Evolutionary conservation across 2,888 invertebrate genomes (phyloP).

Genomic region (Nomada hirtipes): DNA sequence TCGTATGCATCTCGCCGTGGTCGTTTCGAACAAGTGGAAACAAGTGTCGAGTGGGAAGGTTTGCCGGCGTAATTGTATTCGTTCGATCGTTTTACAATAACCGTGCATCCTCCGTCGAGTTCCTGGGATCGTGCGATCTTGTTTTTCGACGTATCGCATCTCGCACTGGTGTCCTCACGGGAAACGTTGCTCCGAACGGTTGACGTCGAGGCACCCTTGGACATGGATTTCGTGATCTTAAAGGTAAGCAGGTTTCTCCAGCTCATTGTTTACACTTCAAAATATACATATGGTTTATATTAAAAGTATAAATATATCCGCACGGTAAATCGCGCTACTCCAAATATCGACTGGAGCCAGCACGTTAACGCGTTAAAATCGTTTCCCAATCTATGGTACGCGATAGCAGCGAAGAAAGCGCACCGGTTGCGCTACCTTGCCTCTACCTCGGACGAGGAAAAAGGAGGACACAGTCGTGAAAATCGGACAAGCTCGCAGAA

Average conservation of each 20-base stretch:
- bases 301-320: too few species aligned
- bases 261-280: background rate
- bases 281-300: too few species aligned
- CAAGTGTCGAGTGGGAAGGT: constrained; percentile 59
- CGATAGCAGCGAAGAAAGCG: too few species aligned
- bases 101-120: background rate
- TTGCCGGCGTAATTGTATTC: constrained; percentile 31
- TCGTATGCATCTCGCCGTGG: constrained; percentile 6
- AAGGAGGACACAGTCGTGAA: background rate
- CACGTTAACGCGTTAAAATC: too few species aligned
- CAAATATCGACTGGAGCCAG: too few species aligned
- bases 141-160: background rate
- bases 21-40: constrained; percentile 55
- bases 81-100: constrained; percentile 1
- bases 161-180: background rate
- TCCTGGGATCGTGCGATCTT: background rate
- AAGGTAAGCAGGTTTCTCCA: constrained; percentile 69
- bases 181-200: constrained; percentile 26
- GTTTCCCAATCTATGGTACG: too few species aligned
- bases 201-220: constrained; percentile 31
- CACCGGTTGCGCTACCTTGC: too few species aligned
- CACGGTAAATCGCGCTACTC: too few species aligned
- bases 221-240: constrained; percentile 79
- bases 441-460: background rate
- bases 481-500: background rate